These are phyloP conservation scores for Buathra laborator DNA, from an alignment of 2,888 invertebrate genomes.

Conservation along the genomic window DNA sequence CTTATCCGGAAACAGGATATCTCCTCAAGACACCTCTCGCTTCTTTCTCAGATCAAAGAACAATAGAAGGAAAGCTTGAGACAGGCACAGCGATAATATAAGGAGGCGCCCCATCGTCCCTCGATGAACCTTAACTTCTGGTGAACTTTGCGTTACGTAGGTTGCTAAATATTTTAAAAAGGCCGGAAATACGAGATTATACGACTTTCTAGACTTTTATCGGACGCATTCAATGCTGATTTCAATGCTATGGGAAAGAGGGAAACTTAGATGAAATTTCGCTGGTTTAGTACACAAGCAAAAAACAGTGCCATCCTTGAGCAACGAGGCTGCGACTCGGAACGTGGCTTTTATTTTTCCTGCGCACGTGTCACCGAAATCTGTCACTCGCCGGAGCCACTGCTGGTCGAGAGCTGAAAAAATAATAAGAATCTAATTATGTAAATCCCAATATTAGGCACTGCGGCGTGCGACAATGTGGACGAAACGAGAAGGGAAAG, in stretches of 20 bases:
- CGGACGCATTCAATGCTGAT: not conserved
- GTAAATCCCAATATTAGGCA: slow-evolving; percentile 81
- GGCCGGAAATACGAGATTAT: no score
- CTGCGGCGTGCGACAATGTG: slow-evolving; percentile 72
- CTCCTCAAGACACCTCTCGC: slow-evolving; percentile 45
- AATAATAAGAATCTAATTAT: slow-evolving; percentile 82
- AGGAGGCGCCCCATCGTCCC: not conserved
- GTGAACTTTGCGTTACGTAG: not conserved
- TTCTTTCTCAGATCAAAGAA: slow-evolving; percentile 25
- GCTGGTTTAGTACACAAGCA: not conserved
- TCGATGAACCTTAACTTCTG: not conserved
- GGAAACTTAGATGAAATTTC: slow-evolving; percentile 1
- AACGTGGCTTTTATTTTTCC: slow-evolving; percentile 73
- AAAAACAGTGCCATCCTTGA: not conserved
- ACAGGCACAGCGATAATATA: slow-evolving; percentile 11
- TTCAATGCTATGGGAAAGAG: slow-evolving; percentile 9
- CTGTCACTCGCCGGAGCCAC: slow-evolving; percentile 60
- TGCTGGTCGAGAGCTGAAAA: slow-evolving; percentile 71
- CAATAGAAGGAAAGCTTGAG: slow-evolving; percentile 14
- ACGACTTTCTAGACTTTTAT: not conserved
- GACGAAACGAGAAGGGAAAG: slow-evolving; percentile 52
- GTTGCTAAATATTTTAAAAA: no score
- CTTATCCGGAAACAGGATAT: slow-evolving; percentile 74
- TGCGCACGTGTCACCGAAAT: slow-evolving; percentile 79
- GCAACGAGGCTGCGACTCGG: slow-evolving; percentile 23